A percentile compares a stretch with the other conserved stretches of the same genome.
phyloP scores from a whole-genome alignment of 1,140 invertebrate species.

The Asobara japonica region DNA sequence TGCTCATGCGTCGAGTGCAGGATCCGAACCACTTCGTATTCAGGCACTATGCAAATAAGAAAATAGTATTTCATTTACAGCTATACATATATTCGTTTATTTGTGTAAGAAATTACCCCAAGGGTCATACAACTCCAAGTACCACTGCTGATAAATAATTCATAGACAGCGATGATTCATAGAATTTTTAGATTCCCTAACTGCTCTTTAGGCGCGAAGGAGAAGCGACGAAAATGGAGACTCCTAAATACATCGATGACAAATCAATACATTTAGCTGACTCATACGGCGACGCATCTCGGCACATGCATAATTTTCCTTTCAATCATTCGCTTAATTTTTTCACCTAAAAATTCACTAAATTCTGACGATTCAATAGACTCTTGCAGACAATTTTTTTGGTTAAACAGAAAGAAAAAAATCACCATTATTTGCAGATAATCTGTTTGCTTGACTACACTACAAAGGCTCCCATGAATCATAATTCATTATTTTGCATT shows the following conservation, averaged over 20 bases:
- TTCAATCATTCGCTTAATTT: not conserved
- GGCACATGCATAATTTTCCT: conserved; percentile 1
- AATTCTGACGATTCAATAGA: not conserved
- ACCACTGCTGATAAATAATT: conserved; percentile 13
- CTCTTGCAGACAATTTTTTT: not conserved
- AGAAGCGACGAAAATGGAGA: not conserved
- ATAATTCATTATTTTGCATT: not conserved
- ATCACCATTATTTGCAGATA: not conserved
- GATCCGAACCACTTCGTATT: conserved; percentile 73
- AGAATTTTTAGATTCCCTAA: not conserved
- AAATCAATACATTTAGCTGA: conserved; percentile 13
- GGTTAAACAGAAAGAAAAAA: not conserved
- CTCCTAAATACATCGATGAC: conserved; percentile 2
- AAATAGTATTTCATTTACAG: not conserved
- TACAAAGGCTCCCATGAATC: not conserved
- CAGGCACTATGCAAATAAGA: conserved; percentile 70
- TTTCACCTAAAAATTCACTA: not conserved
- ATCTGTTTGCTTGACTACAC: not conserved
- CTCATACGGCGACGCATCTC: not conserved
- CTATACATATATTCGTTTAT: not conserved
- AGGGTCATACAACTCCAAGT: conserved; percentile 14
- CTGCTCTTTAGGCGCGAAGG: not conserved
- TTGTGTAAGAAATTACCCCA: not conserved
- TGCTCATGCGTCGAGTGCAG: conserved; percentile 64
- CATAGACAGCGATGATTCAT: not conserved